Conservation (phyloP, 2,113 vertebrate species). For the Tursiops truncatus region DNA sequence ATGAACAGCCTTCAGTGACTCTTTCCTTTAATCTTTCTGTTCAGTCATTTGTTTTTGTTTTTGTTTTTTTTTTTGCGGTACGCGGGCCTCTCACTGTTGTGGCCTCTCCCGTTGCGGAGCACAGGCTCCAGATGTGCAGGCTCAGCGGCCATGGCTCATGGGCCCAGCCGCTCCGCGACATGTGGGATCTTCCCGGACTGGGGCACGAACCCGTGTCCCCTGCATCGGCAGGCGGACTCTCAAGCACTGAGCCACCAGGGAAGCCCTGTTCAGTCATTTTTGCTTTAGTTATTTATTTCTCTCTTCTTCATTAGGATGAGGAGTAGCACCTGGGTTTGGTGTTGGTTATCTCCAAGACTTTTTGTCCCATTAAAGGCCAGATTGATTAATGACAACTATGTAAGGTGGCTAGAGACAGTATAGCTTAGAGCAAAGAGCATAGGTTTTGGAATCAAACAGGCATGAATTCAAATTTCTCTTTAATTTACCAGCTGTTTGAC, state of each 20-base stretch:
- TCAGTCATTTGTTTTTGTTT: not conserved
- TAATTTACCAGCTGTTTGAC: slow-evolving; percentile 1
- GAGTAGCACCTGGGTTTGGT: not conserved
- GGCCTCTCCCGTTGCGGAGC: no score
- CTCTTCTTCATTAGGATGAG: not conserved
- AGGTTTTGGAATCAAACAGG: not conserved
- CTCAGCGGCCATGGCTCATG: no score
- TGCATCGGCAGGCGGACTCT: no score
- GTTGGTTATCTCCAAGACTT: not conserved
- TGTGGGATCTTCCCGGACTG: no score
- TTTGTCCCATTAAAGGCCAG: not conserved
- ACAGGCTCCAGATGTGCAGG: no score
- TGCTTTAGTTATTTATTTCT: not conserved
- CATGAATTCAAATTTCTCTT: not conserved
- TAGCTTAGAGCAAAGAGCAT: not conserved
- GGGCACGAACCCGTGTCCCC: no score
- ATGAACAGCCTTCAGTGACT: not conserved
- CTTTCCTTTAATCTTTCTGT: not conserved
- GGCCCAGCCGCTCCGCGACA: no score
- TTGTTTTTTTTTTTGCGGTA: no score
- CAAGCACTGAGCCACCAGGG: no score
- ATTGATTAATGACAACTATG: not conserved
- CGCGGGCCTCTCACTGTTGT: no score
- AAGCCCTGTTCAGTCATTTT: not conserved
- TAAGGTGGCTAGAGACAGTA: not conserved